Base-by-base conservation (phyloP, 1,140 invertebrate genomes). In the Drosophila nigrodunni region DNA sequence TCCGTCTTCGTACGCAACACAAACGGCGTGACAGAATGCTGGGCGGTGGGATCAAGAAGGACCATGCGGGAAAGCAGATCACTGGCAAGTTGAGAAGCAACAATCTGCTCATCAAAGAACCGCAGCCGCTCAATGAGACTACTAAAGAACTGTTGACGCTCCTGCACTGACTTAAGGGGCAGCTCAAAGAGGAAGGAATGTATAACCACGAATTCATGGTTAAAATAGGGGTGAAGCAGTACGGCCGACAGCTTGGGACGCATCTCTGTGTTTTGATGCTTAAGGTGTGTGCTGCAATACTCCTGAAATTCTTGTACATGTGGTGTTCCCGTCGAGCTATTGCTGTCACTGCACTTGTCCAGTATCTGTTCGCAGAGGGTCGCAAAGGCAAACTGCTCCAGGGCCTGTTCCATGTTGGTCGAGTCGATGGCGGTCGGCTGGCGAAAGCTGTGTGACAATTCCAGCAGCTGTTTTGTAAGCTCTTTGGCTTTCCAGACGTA, bases 331-430 rank as follows among this genome's bases (percentile, higher is more conserved):
- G 46, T 47, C 2, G 71, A 13, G 46, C 10, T 44, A 25, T 13
- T 46, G 9, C 30, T 30, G 43, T 35, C 35, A 0, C 18, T 18
- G 8, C 94, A 93, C 78, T 93, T 93, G 75, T 94, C 94, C 39
- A 97, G 93, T 41, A 97, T 94, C 90, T 96, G 95, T 85, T 96
- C 95, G 11, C 95, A 95, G 41, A 98, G 93, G n/a, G 95, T 94
- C 39, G 95, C 96, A 94, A 97, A 97, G 6, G 95, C 95, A 93
- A 95, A 97, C 75, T 95, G 94, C 93, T 98, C 97, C 66, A 97
- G 94, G 54, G 94, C 93, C 7, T 93, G 85, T 6, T 78, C 75
- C 7, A 25, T 50, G 18, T 54, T 57, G 9, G 59, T 64, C 4
- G 52, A 9, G 85, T 96, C 94, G 39, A 97, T 93, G 18, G 94